Conservation (phyloP, 2,113 vertebrate genomes). For the Mobula hypostoma region DNA sequence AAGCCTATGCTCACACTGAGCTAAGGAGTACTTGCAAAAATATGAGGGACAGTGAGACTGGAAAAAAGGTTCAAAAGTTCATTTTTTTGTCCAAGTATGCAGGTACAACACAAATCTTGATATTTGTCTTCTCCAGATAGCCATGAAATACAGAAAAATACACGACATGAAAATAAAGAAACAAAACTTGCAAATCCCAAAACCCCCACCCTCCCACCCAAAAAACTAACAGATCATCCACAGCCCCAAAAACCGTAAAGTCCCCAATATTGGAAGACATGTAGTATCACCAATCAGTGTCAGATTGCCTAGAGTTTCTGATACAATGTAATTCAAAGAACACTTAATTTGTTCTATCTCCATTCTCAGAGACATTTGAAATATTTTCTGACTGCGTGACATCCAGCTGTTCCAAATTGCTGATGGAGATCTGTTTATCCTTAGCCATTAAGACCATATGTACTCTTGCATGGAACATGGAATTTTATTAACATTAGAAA, state of each 20-base stretch:
- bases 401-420: not conserved
- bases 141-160: no score
- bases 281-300: not conserved
- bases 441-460: not conserved
- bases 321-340: not conserved
- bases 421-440: not conserved
- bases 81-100: no score
- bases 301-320: not conserved
- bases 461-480: not conserved
- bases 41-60: not conserved
- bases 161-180: no score
- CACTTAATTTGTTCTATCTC: not conserved
- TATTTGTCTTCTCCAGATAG: no score
- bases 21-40: no score
- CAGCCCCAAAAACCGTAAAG: no score
- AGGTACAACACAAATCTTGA: no score
- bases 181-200: no score
- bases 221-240: no score
- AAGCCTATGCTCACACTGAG: no score
- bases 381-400: not conserved
- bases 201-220: no score
- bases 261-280: not conserved
- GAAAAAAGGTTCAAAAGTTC: not conserved
- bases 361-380: not conserved
- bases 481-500: not conserved